phyloP scores from a whole-genome alignment of 2,113 vertebrate species.

The Zosterops pallidus region DNA sequence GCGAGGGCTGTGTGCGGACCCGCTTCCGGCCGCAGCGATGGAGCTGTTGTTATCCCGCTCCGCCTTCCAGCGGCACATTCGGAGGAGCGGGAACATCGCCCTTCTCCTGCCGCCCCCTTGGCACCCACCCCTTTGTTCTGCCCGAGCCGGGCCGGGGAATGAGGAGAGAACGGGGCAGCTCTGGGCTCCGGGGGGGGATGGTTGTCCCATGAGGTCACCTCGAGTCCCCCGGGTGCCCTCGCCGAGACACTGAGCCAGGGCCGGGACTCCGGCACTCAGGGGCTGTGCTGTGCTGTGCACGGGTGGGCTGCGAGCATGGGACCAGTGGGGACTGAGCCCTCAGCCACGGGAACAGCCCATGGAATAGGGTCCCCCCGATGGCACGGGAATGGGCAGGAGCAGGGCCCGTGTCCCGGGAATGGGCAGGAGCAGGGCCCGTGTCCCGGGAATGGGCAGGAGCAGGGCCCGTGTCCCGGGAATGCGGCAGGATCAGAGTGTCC shows the following conservation, averaged over 20 bases:
- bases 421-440: too few relatives aligned
- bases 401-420: too few relatives aligned
- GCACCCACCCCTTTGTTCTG: background rate
- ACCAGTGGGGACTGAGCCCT: accelerated
- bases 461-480: too few relatives aligned
- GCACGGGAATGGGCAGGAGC: background rate
- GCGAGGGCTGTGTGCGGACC: background rate
- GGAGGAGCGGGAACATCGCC: background rate
- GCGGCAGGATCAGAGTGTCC: too few relatives aligned
- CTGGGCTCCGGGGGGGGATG: accelerated
- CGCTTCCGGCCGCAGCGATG: background rate
- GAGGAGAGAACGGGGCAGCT: accelerated
- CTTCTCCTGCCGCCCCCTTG: background rate
- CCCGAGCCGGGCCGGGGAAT: accelerated
- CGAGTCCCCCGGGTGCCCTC: accelerated
- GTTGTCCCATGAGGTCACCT: background rate
- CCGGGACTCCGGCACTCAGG: background rate
- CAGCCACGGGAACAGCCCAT: accelerated
- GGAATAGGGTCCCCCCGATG: accelerated
- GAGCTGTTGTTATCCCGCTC: background rate
- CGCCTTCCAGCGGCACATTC: background rate
- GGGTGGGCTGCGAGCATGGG: background rate
- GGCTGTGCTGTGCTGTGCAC: background rate
- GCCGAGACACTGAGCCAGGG: accelerated
- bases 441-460: too few relatives aligned